These are phyloP conservation scores for Rhimphoctona megacephalus DNA, from an alignment of 2,888 invertebrate species.

Conservation along the genomic window DNA sequence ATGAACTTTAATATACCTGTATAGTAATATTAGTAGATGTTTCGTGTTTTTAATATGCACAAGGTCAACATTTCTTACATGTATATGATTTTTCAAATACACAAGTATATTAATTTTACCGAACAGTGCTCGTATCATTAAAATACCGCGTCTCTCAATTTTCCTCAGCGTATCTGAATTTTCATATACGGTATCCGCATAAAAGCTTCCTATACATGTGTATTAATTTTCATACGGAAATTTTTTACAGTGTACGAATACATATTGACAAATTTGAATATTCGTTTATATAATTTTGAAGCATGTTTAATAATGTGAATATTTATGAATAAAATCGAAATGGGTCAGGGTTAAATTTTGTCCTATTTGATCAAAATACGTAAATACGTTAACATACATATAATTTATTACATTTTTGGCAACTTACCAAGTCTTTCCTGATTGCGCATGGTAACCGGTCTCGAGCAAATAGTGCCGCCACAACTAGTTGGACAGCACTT, in stretches of 20 bases:
- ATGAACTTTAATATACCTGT: no score
- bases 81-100: no score
- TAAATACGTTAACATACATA: neutral
- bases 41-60: no score
- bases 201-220: no score
- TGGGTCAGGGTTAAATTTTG: neutral
- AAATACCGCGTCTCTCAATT: no score
- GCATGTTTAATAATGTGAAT: neutral
- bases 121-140: no score
- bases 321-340: neutral
- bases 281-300: neutral
- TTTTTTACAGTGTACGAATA: neutral
- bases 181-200: no score
- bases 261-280: neutral
- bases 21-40: no score
- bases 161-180: no score
- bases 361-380: neutral
- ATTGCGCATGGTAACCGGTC: conserved; percentile 80
- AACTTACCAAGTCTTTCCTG: conserved; percentile 69
- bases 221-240: no score
- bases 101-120: no score
- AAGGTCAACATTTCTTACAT: no score
- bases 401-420: neutral
- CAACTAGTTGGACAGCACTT: conserved; percentile 84
- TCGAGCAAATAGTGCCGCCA: conserved; percentile 82